Evolutionary conservation across 2,888 invertebrate species (phyloP).

Genomic region (Salpingus planirostris): DNA sequence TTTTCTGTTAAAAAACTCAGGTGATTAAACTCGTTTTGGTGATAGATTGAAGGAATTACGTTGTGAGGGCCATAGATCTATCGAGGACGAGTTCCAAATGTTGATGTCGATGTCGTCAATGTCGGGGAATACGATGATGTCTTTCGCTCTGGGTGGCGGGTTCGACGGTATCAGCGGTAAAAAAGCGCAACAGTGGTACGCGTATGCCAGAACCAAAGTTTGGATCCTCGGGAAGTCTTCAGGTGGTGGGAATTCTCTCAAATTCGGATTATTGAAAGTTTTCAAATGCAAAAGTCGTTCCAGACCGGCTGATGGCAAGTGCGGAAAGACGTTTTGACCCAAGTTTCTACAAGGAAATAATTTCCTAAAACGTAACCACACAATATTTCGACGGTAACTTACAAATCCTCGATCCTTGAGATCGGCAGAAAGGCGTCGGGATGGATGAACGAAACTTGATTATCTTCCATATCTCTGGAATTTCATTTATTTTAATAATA

Average conservation of each 20-base stretch:
- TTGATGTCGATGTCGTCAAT: constrained; percentile 63
- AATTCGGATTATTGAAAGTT: constrained; percentile 83
- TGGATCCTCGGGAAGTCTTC: constrained; percentile 80
- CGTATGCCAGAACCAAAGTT: constrained; percentile 80
- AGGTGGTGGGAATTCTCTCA: constrained; percentile 80
- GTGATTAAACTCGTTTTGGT: neutral
- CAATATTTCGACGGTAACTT: constrained; percentile 42
- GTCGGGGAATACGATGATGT: constrained; percentile 61
- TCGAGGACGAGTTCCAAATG: constrained; percentile 70
- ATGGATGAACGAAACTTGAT: constrained; percentile 75
- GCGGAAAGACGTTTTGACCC: constrained; percentile 80
- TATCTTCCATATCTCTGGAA: constrained; percentile 80
- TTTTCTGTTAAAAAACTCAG: constrained; percentile 47
- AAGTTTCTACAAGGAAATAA: constrained; percentile 59
- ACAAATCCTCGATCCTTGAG: constrained; percentile 77
- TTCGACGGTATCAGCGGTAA: constrained; percentile 54
- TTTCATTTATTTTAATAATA: constrained; percentile 3
- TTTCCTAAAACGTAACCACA: neutral
- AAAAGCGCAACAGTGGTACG: constrained; percentile 94
- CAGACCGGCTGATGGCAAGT: constrained; percentile 74
- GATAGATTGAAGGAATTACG: constrained; percentile 58
- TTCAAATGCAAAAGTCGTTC: constrained; percentile 74
- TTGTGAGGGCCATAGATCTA: constrained; percentile 75
- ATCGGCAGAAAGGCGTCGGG: constrained; percentile 74
- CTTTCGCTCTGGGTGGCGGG: constrained; percentile 48